These are phyloP conservation scores for Geotrupes spiniger DNA, from an alignment of 2,888 invertebrate genomes.

Conservation along the genomic window DNA sequence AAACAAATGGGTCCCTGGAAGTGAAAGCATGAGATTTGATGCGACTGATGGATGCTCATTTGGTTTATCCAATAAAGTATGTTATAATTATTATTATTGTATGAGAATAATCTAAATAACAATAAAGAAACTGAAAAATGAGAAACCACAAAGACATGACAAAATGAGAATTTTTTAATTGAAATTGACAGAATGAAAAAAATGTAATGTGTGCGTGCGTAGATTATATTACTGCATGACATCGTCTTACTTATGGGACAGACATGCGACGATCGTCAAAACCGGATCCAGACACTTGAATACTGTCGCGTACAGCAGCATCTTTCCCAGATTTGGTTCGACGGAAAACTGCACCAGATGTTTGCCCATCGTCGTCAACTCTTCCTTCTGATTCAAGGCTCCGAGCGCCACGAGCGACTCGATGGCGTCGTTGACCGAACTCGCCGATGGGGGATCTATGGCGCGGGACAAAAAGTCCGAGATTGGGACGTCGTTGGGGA, in stretches of 20 bases:
- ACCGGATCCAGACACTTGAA: slow-evolving; percentile 92
- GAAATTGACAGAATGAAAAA: neutral
- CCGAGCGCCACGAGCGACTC: slow-evolving; percentile 72
- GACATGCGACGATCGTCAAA: slow-evolving; percentile 82
- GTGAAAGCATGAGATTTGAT: slow-evolving; percentile 37
- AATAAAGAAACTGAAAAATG: too few relatives aligned
- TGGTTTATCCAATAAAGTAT: too few relatives aligned
- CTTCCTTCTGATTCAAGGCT: slow-evolving; percentile 81
- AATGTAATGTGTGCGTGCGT: too few relatives aligned
- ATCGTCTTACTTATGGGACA: slow-evolving; percentile 73
- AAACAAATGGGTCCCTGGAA: slow-evolving; percentile 69
- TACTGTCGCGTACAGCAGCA: slow-evolving; percentile 84
- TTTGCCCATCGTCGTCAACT: slow-evolving; percentile 82
- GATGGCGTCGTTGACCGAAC: slow-evolving; percentile 75
- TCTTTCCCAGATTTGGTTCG: slow-evolving; percentile 89
- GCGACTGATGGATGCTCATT: too few relatives aligned
- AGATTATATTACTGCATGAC: too few relatives aligned
- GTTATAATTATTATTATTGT: too few relatives aligned
- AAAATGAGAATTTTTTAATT: too few relatives aligned
- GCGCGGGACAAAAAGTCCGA: slow-evolving; percentile 80
- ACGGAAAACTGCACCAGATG: slow-evolving; percentile 89
- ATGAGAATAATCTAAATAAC: too few relatives aligned
- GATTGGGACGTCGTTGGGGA: slow-evolving; percentile 72
- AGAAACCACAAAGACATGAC: too few relatives aligned
- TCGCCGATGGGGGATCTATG: slow-evolving; percentile 79